Evolutionary conservation across 1,140 invertebrate species (phyloP), one percentile per base, ranked within the genome.

Genomic region (Elysia chlorotica): DNA sequence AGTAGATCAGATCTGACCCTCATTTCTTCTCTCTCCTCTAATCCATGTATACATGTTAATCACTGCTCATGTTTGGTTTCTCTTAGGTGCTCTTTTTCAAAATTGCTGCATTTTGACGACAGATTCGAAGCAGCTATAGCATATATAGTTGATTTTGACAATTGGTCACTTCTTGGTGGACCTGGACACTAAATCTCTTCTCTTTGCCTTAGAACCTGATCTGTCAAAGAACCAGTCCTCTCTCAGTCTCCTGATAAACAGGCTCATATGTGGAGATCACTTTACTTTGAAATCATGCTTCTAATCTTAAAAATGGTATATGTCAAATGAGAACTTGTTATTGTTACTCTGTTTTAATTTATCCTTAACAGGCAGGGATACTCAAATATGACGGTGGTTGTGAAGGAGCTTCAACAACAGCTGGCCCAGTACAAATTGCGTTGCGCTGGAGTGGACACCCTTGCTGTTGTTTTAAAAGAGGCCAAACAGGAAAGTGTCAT

Each of bases 361-460:
- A 59, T 59, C 28, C 10, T 23, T 59, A 23, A 79, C 68, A 80
- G 78, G 54, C 78, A 81, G 30, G 82, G 82, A 38, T 73, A 81
- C 17, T 78, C 80, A 41, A 79, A 81, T 56, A 74, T 85, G 71
- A 81, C 80, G 67, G 33, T 81, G 25, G 61, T 82, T 14, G 38
- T 83, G 1, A 79, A 75, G 62, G 77, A 83, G 65, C 73, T 79
- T 48, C 77, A 81, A 59, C 57, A 78, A 23, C 78, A 83, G 56
- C 72, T 83, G 31, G 74, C 81, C 17, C 62, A 76, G 14, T 71
- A 79, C 33, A 82, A 81, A 73, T 78, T 78, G 2, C 67, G 78
- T 10, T 77, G 78, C 33, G 78, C 79, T 35, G 82, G 83, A 10
- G 77, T 82, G n/a, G 79, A 82, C 61, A 85, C 83, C 23, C 77